Evolutionary conservation across 1,140 invertebrate genomes (phyloP).

Genomic region (Antheraea pernyi): DNA sequence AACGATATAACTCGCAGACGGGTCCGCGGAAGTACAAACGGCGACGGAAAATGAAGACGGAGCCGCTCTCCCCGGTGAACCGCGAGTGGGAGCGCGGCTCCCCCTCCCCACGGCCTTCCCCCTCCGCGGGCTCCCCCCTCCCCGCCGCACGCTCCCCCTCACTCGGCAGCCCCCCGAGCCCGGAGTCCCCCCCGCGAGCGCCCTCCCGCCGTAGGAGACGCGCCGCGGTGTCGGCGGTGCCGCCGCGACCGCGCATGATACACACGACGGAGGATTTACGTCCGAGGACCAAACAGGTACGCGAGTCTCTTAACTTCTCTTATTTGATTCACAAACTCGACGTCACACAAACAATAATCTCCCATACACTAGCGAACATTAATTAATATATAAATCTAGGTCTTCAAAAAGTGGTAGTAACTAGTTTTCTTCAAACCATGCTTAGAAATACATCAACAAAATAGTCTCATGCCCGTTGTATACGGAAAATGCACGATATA

Average conservation of each 20-base stretch:
- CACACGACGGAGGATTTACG: constrained; percentile 31
- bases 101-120: constrained; percentile 28
- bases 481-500: no score
- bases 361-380: no score
- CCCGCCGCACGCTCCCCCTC: constrained; percentile 22
- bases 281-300: constrained; percentile 27
- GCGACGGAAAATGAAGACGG: constrained; percentile 85
- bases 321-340: no score
- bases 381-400: no score
- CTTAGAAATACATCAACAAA: no score
- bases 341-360: no score
- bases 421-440: no score
- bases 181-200: constrained; percentile 17
- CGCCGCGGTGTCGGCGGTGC: constrained; percentile 18
- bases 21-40: constrained; percentile 90
- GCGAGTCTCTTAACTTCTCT: no score
- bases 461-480: no score
- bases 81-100: constrained; percentile 39
- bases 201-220: constrained; percentile 8
- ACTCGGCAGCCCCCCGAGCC: neutral
- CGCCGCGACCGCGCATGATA: constrained; percentile 18
- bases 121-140: constrained; percentile 29
- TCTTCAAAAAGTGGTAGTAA: no score
- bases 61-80: constrained; percentile 51
- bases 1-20: constrained; percentile 60